These are phyloP conservation scores for Lepeophtheirus nordmannii DNA, from an alignment of 2,888 invertebrate species.

Conservation along the genomic window DNA sequence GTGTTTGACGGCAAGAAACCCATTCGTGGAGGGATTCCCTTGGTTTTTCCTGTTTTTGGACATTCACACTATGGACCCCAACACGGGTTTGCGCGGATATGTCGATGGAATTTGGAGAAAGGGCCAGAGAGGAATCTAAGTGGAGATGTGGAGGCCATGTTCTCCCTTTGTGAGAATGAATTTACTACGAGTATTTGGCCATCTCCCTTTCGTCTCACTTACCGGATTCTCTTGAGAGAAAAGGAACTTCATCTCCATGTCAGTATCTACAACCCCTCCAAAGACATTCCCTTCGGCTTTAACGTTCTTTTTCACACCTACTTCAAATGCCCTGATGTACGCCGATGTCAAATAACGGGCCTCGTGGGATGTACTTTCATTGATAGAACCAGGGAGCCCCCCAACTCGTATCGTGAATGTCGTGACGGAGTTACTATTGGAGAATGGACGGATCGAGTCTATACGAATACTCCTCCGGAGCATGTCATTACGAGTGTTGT, in stretches of 20 bases:
- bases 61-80: constrained; percentile 37
- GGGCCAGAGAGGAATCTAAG: constrained; percentile 71
- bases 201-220: constrained; percentile 70
- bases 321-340: constrained; percentile 85
- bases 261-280: constrained; percentile 82
- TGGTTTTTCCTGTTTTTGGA: constrained; percentile 24
- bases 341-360: constrained; percentile 67
- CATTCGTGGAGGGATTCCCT: constrained; percentile 60
- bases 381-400: constrained; percentile 40
- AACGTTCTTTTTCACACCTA: constrained; percentile 85
- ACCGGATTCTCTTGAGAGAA: constrained; percentile 72
- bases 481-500: constrained; percentile 84
- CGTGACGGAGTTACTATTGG: constrained; percentile 74
- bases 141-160: constrained; percentile 79
- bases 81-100: constrained; percentile 86
- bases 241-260: constrained; percentile 84
- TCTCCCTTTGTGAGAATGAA: constrained; percentile 80
- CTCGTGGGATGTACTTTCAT: constrained; percentile 76
- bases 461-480: constrained; percentile 80
- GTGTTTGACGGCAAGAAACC: constrained; percentile 91
- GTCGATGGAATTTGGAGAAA: constrained; percentile 77
- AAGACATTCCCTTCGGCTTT: constrained; percentile 74
- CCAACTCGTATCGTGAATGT: constrained; percentile 43
- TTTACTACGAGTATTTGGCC: constrained; percentile 62
- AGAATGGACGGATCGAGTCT: constrained; percentile 84